Conservation (phyloP, 2,113 vertebrate species). For the Podiceps cristatus region DNA sequence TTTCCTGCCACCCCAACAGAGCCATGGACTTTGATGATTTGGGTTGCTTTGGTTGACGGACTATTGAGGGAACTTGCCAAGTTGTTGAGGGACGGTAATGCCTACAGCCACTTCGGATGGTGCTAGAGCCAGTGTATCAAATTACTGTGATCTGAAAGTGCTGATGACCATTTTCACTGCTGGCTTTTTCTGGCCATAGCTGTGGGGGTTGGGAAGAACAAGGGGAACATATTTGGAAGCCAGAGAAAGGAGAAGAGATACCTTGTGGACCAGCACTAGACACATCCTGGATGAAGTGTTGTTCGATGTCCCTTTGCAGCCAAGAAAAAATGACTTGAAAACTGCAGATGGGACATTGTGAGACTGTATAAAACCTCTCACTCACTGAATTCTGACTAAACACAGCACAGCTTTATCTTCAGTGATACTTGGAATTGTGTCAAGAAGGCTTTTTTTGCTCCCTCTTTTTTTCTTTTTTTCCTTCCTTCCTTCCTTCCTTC, state of each 20-base stretch:
- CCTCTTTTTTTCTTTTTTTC: neutral
- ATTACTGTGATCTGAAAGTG: neutral
- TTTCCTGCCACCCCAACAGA: neutral
- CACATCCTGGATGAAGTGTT: neutral
- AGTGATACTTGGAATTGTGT: constrained; percentile 33
- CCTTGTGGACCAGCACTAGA: neutral
- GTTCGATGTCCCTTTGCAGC: neutral
- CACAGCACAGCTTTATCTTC: constrained; percentile 26
- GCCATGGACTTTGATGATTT: neutral
- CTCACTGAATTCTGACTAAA: neutral
- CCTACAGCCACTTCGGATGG: neutral
- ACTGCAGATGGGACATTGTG: neutral
- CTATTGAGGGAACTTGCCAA: neutral
- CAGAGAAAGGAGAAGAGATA: neutral
- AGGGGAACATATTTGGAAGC: neutral
- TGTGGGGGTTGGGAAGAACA: neutral
- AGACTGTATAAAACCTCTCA: constrained; percentile 2
- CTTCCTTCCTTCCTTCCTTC: no score
- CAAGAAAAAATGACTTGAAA: constrained; percentile 21
- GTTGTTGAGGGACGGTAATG: neutral
- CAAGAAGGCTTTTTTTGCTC: constrained; percentile 12
- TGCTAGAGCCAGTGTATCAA: neutral
- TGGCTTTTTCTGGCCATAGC: neutral
- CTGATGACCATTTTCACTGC: neutral
- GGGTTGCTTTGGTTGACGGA: neutral